Conservation (phyloP, 2,888 invertebrate species). For the Drosophila neotestacea region DNA sequence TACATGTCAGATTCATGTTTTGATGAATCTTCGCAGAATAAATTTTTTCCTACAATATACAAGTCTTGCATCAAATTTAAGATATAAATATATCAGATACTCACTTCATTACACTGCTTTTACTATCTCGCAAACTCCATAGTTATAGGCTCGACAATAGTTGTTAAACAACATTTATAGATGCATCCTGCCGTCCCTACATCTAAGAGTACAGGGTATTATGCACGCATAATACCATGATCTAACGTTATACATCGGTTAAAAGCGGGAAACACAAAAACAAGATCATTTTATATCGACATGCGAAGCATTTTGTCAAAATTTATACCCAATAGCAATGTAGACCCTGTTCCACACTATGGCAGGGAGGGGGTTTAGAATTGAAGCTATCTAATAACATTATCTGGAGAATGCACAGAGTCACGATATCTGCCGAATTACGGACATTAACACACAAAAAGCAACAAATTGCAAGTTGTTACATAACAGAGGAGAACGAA, state of each 20-base stretch:
- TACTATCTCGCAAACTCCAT: too few species aligned
- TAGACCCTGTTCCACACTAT: background rate
- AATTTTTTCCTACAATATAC: too few species aligned
- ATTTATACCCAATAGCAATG: background rate
- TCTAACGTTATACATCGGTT: background rate
- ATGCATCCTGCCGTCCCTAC: too few species aligned
- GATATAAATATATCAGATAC: too few species aligned
- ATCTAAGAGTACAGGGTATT: too few species aligned
- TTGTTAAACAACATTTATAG: too few species aligned
- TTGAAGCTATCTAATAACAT: constrained; percentile 1
- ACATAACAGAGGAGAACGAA: constrained; percentile 54
- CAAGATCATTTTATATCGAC: background rate
- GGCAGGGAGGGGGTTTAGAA: background rate
- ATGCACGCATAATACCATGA: too few species aligned
- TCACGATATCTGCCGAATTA: constrained; percentile 23
- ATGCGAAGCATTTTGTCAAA: background rate
- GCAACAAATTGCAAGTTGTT: constrained; percentile 23
- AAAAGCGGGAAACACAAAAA: background rate
- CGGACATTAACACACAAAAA: constrained; percentile 4
- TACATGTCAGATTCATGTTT: too few species aligned
- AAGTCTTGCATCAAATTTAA: too few species aligned
- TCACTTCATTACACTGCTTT: too few species aligned
- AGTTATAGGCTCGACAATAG: too few species aligned
- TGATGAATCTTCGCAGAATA: too few species aligned
- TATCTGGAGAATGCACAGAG: constrained; percentile 9